Conservation (phyloP, 2,888 invertebrate species). For the Amphiduros pacificus region DNA sequence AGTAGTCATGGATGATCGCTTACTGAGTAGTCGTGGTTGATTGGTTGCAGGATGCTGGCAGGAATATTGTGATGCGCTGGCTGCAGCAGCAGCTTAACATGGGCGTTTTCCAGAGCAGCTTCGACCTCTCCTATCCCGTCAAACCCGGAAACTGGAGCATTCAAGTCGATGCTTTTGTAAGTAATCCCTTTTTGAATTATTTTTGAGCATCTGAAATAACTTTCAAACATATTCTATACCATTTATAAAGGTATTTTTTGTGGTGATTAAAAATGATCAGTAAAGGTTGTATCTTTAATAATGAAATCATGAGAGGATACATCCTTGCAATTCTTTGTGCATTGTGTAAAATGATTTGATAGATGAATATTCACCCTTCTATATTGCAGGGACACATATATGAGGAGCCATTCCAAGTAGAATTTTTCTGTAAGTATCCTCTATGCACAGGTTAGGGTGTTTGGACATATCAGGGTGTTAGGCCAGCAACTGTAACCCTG, state of each 20-base stretch:
- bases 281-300: too few relatives aligned
- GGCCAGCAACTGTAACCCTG: too few relatives aligned
- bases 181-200: slow-evolving; percentile 11
- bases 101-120: slow-evolving; percentile 84
- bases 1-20: too few relatives aligned
- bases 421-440: slow-evolving; percentile 34
- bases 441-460: too few relatives aligned
- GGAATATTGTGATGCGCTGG: slow-evolving; percentile 29
- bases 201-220: too few relatives aligned
- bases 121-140: slow-evolving; percentile 88
- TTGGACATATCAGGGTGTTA: too few relatives aligned
- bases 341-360: neutral
- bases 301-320: too few relatives aligned
- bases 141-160: slow-evolving; percentile 90
- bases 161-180: slow-evolving; percentile 77
- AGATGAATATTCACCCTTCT: neutral
- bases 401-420: slow-evolving; percentile 22
- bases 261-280: too few relatives aligned
- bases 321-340: neutral
- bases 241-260: too few relatives aligned
- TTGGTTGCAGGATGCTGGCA: slow-evolving; percentile 23
- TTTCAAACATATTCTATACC: too few relatives aligned
- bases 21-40: too few relatives aligned
- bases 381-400: slow-evolving; percentile 29
- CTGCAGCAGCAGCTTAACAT: slow-evolving; percentile 30